Base-by-base conservation (phyloP, 1,140 invertebrate genomes). In the Magallana ariakensis region DNA sequence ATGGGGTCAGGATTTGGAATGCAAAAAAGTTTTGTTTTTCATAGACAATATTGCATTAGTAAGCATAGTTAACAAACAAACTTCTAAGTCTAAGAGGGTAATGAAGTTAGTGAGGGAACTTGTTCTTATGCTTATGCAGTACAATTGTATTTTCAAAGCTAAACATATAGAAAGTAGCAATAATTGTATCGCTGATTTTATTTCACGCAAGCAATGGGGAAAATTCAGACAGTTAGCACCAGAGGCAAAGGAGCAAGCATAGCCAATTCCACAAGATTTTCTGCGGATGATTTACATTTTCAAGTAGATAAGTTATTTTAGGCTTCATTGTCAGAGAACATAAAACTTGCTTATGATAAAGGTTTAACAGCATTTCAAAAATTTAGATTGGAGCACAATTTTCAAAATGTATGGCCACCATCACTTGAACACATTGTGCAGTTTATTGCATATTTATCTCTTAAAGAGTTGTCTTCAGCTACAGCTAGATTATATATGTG, bases 31-130 rank as follows among this genome's bases (percentile, higher is more conserved):
- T n/a, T n/a, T n/a, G n/a, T n/a, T n/a, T n/a, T n/a, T n/a, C n/a
- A 81, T 84, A 53, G 86, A 87, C 33, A 87, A 87, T 33, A 19
- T 87, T 26, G 82, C 86, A 46, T n/a, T 54, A 10, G 54, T 60
- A 9, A 60, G 26, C 16, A 15, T 87, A 6, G n/a, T 87, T 6
- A 84, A 86, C 66, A 81, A 33, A 10, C 80, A 86, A 58, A 57
- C 85, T 5, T 82, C 57, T 4, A 83, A 86, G 57, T 53, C 55
- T 54, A 54, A 56, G 22, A 46, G 85, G 26, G 85, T 86, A 6
- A 60, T 82, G 56, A 22, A 58, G 6, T 46, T 86, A 10, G n/a
- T 86, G 13, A 1, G 57, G 46, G 33, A 15, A 15, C 46, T 86
- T 15, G 85, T 86, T 56, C 55, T 57, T 19, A 57, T n/a, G 10